Base-by-base conservation (phyloP, 2,888 invertebrate genomes). In the Drosophila monieri region DNA sequence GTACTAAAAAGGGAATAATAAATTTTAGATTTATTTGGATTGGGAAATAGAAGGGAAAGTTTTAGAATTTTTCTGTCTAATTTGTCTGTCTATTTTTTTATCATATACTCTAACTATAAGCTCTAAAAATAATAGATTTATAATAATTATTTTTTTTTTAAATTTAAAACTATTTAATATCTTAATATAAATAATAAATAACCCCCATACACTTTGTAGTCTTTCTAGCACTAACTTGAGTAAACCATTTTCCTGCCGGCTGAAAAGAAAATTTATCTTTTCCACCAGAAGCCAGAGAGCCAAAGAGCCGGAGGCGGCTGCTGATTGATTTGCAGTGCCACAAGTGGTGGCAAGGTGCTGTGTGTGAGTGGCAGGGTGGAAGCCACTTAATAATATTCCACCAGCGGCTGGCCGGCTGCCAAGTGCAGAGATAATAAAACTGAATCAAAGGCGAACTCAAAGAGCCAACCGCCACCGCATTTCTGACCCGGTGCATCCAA, bases 251-350 rank as follows among this genome's bases (percentile, higher is more conserved):
- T 14, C 35, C 35, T 18, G 66, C 64, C 73, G 76, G 69, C 65
- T 35, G 66, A 39, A 43, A 32, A 30, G 51, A 44, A 30, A 39
- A 48, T 14, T 23, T 35, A 32, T 44, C n/a, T 32, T 6, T 41
- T 1, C 39, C 2, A 30, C 23, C 23, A 49, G 8, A 41, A 43
- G 56, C 35, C 14, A 1, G n/a, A 18, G 18, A 14, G 39, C 49
- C 9, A 27, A 9, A 46, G 18, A 14, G 39, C 49, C 9, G 9
- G 3, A 46, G 39, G 37, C 58, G 47, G 58, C 27, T 55, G 52
- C 74, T 77, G 77, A 81, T 81, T 85, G 81, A 79, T 85, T 77
- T 70, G 73, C 55, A 53, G 58, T 64, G 73, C 66, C 60, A 80
- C 80, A 62, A 78, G 76, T 74, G 78, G 44, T 49, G 71, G 69